phyloP scores from a whole-genome alignment of 2,888 invertebrate genomes.

The Neelides folsomi region DNA sequence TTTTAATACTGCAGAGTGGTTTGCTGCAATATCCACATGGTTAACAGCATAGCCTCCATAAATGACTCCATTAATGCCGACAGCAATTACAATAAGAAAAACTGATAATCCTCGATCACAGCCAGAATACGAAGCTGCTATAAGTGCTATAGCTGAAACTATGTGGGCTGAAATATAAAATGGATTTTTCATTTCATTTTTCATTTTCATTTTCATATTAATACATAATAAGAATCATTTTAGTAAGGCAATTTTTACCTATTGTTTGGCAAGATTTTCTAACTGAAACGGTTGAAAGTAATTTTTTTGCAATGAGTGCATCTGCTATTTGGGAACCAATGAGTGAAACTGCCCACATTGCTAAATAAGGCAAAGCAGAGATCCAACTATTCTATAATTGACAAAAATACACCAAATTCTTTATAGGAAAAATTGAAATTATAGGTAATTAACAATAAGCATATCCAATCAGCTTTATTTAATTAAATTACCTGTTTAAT shows the following conservation, averaged over 20 bases:
- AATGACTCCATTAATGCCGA: conserved; percentile 76
- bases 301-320: conserved; percentile 63
- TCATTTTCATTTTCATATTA: too few species aligned
- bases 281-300: conserved; percentile 59
- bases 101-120: conserved; percentile 67
- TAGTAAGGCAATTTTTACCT: conserved; percentile 47
- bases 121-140: conserved; percentile 70
- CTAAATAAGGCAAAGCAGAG: conserved; percentile 71
- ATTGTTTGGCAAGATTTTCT: conserved; percentile 74
- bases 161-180: conserved; percentile 18
- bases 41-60: conserved; percentile 60
- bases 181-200: too few species aligned
- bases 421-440: too few species aligned
- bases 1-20: conserved; percentile 81
- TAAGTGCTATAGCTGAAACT: conserved; percentile 44
- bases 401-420: too few species aligned
- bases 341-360: conserved; percentile 84
- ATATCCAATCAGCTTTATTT: too few species aligned
- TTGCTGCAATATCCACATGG: conserved; percentile 70
- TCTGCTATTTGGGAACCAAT: conserved; percentile 69
- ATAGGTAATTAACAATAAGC: too few species aligned
- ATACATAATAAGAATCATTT: too few species aligned
- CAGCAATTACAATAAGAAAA: conserved; percentile 63
- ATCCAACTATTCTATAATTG: conserved; percentile 62
- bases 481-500: conserved; percentile 51